A percentile compares a stretch with the other conserved stretches of the same genome.
phyloP scores from a whole-genome alignment of 2,888 invertebrate species.

The Eupelmus urozonus region DNA sequence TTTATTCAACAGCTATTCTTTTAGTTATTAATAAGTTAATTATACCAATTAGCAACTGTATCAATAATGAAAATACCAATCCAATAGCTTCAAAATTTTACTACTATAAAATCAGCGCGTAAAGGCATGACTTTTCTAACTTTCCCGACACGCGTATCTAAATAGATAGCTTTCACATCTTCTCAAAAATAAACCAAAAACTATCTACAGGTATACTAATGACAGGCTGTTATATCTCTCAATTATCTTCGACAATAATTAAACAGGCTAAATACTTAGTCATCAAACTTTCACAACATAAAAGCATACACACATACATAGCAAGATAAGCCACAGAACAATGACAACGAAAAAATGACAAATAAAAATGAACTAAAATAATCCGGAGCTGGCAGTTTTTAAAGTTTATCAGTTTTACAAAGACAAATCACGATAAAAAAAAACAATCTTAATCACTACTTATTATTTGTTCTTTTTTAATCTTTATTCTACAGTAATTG shows the following conservation, averaged over 20 bases:
- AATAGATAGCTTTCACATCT: background rate
- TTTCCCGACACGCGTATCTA: background rate
- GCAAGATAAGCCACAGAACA: conserved; percentile 32
- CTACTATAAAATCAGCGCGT: no score
- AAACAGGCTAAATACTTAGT: background rate
- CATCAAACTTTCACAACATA: conserved; percentile 17
- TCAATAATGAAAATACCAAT: no score
- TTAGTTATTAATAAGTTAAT: no score
- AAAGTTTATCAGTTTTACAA: background rate
- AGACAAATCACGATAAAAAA: background rate
- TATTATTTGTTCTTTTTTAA: no score
- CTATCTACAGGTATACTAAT: background rate
- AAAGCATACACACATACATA: conserved; percentile 24
- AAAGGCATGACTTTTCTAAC: conserved; percentile 5
- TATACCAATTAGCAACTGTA: no score
- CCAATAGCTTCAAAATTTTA: no score
- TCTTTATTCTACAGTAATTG: no score
- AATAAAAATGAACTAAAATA: background rate
- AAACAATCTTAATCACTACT: no score
- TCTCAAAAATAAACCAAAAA: background rate
- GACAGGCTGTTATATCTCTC: background rate
- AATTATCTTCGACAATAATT: background rate
- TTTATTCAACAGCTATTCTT: no score
- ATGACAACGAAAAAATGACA: conserved; percentile 22
- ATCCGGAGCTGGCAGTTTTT: no score